Evolutionary conservation across 2,888 invertebrate genomes (phyloP), one percentile per base, ranked within the genome.

Genomic region (Metopia argyrocephala): DNA sequence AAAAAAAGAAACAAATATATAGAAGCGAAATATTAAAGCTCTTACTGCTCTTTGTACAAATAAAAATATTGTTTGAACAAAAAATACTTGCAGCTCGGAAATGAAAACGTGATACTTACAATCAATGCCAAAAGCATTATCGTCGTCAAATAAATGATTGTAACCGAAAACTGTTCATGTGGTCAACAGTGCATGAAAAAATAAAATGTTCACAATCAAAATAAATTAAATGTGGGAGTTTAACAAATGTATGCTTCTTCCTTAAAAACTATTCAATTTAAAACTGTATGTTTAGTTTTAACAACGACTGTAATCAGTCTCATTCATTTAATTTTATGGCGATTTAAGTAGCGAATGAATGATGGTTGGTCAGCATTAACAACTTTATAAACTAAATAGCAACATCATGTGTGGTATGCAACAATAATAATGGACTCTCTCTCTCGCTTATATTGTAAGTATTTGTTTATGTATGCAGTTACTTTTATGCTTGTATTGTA

Each of bases 91-190:
- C 68, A 68, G 80, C 70, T 65, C 18, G 78, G 56, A 74, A 66
- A 74, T 78, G 69, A 78, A 70, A 81, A 81, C 81, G 69, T 81
- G 81, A 81, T 78, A 78, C 76, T 56, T 65, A 61, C 74, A 81
- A 81, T 78, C 78, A 81, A 78, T 81, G 78, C 78, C 74, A 78
- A 65, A 74, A 74, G 81, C 76, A 65, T 56, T 74, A 78, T 78
- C 69, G 61, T 69, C 69, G 69, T 69, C 48, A 70, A 74, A 46
- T 79, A 28, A 27, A 18, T 46, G 27, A n/a, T 52, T 45, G 69
- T 59, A 69, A 69, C 46, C 48, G 31, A 76, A 69, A 69, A 76
- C 62, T n/a, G 38, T 69, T 69, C 54, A 62, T 57, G 31, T 52
- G 31, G 38, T 21, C 3, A 20, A 64, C 69, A 70, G 65, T 38